A percentile compares a stretch with the other conserved stretches of the same genome.
phyloP scores from a whole-genome alignment of 92 coral and sea anemone species.

The Phenganax marumi region DNA sequence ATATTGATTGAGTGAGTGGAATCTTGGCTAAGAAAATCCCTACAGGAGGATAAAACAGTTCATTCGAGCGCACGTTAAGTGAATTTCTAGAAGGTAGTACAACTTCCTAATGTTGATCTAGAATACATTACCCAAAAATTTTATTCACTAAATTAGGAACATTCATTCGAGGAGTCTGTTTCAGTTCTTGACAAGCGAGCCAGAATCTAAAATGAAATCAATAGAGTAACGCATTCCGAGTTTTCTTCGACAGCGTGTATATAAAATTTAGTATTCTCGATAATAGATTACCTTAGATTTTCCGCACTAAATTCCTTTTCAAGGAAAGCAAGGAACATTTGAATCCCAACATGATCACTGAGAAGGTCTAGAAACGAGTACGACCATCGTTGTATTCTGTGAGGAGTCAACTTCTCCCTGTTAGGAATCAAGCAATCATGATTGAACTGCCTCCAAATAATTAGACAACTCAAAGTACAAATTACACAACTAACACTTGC shows the following conservation, averaged over 20 bases:
- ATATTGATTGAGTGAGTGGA: slow-evolving; percentile 90
- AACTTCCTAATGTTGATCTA: background rate
- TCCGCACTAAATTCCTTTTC: slow-evolving; percentile 98
- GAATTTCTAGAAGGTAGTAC: no score
- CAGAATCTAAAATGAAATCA: slow-evolving; percentile 62
- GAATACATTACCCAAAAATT: slow-evolving; percentile 72
- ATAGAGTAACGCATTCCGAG: no score
- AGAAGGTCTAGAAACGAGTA: slow-evolving; percentile 82
- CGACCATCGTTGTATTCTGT: slow-evolving; percentile 84
- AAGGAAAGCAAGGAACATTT: slow-evolving; percentile 79
- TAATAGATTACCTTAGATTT: slow-evolving; percentile 70
- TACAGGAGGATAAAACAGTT: slow-evolving; percentile 3
- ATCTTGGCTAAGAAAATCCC: slow-evolving; percentile 82
- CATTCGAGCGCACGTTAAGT: no score
- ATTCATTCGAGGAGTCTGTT: slow-evolving; percentile 72
- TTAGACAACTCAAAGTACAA: no score
- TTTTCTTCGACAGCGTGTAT: no score
- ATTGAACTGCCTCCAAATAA: background rate
- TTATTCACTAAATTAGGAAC: slow-evolving; percentile 78
- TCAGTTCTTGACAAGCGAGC: slow-evolving; percentile 88
- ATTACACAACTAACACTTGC: no score
- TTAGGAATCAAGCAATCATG: background rate
- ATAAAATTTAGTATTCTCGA: background rate
- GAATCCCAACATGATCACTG: slow-evolving; percentile 83
- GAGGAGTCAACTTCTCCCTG: slow-evolving; percentile 79